Percentiles rank a stretch among this genome's conserved stretches.
phyloP scores from a whole-genome alignment of 2,888 invertebrate species.

The Melinaea menophilus region DNA sequence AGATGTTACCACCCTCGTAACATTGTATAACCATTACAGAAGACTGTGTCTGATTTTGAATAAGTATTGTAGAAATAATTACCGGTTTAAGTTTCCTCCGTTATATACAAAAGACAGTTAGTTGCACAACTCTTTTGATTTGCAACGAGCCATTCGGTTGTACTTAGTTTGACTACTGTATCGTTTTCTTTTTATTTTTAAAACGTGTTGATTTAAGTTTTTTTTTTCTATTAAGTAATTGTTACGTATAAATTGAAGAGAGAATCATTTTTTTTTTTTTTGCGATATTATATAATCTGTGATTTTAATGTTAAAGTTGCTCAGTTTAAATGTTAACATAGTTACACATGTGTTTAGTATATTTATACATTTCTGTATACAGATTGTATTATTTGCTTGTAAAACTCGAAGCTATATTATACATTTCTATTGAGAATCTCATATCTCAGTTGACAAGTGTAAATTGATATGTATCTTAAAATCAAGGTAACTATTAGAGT shows the following conservation, averaged over 20 bases:
- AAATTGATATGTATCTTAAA: too few relatives aligned
- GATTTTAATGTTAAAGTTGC: conserved; percentile 62
- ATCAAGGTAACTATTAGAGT: background rate
- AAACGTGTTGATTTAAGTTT: conserved; percentile 35
- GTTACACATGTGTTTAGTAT: conserved; percentile 36
- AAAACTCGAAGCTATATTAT: conserved; percentile 16
- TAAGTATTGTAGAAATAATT: conserved; percentile 29
- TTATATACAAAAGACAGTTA: background rate
- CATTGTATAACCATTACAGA: conserved; percentile 32
- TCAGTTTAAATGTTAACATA: conserved; percentile 64
- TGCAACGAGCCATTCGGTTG: conserved; percentile 46
- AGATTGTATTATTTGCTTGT: conserved; percentile 10
- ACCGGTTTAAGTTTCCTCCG: conserved; percentile 19
- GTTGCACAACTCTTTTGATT: conserved; percentile 26
- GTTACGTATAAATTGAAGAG: conserved; percentile 24
- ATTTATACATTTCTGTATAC: conserved; percentile 26
- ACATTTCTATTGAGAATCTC: conserved; percentile 29
- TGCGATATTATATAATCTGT: conserved; percentile 43
- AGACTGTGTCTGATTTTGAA: conserved; percentile 39
- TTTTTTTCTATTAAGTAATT: conserved; percentile 27
- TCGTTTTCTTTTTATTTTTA: conserved; percentile 38
- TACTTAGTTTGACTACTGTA: conserved; percentile 46
- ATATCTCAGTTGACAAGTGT: conserved; percentile 2
- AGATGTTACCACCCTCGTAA: conserved; percentile 14
- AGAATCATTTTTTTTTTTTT: conserved; percentile 11